phyloP scores from a whole-genome alignment of 2,888 invertebrate species.

The Phyllotreta striolata region DNA sequence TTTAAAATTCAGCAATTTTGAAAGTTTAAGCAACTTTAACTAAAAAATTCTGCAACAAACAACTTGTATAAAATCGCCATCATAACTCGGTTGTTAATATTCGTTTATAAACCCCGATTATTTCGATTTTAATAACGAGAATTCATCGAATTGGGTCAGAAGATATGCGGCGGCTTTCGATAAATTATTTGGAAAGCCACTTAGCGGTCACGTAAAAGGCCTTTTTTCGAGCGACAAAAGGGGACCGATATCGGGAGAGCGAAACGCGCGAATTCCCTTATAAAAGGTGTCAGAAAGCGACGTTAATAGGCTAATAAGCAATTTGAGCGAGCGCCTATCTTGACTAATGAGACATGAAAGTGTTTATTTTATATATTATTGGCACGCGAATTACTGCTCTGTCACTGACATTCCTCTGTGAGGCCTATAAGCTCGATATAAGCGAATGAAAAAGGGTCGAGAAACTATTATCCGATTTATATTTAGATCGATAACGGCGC shows the following conservation, averaged over 20 bases:
- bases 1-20: no score
- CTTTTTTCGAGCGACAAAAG: conserved; percentile 19
- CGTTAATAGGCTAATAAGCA: conserved; percentile 41
- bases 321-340: conserved; percentile 41
- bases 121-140: no score
- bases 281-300: conserved; percentile 33
- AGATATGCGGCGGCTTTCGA: conserved; percentile 14
- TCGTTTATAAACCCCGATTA: no score
- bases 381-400: conserved; percentile 38
- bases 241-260: conserved; percentile 29
- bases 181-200: conserved; percentile 7
- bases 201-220: conserved; percentile 25
- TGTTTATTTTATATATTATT: conserved; percentile 40
- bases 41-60: no score
- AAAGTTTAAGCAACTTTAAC: no score
- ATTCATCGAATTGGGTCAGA: not conserved
- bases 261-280: conserved; percentile 20
- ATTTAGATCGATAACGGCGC: no score
- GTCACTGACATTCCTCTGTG: conserved; percentile 28
- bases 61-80: no score
- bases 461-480: no score
- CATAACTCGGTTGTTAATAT: no score
- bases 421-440: no score
- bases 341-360: conserved; percentile 43
- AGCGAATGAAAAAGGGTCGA: no score